Conservation (phyloP, 2,888 invertebrate species). For the Spisula subtruncata region DNA sequence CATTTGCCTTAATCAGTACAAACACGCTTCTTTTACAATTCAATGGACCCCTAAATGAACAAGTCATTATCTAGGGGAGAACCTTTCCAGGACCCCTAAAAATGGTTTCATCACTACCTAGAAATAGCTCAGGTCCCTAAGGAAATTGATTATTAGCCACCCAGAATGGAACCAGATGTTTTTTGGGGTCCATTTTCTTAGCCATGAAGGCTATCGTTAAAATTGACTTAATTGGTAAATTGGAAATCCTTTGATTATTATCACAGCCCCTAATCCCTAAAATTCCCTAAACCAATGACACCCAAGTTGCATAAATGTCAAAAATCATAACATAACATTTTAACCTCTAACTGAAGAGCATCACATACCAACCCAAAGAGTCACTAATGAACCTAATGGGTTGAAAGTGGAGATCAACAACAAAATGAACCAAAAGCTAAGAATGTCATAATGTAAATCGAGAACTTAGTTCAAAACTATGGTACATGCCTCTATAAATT, state of each 20-base stretch:
- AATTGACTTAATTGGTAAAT: not conserved
- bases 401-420: not conserved
- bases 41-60: not conserved
- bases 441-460: not conserved
- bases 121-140: not conserved
- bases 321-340: not conserved
- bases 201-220: not conserved
- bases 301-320: conserved; percentile 17
- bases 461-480: too few relatives aligned
- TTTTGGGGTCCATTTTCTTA: not conserved
- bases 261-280: not conserved
- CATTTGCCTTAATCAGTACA: not conserved
- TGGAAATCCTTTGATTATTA: not conserved
- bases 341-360: not conserved
- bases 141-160: not conserved
- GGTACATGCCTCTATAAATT: too few relatives aligned
- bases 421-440: not conserved
- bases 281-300: not conserved
- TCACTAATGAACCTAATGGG: not conserved
- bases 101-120: not conserved
- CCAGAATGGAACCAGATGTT: conserved; percentile 5
- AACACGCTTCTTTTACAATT: not conserved
- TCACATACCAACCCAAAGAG: not conserved
- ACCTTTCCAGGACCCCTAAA: not conserved
- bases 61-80: not conserved